phyloP scores from a whole-genome alignment of 2,797 vertebrate species.

The Ispidina lecontei region DNA sequence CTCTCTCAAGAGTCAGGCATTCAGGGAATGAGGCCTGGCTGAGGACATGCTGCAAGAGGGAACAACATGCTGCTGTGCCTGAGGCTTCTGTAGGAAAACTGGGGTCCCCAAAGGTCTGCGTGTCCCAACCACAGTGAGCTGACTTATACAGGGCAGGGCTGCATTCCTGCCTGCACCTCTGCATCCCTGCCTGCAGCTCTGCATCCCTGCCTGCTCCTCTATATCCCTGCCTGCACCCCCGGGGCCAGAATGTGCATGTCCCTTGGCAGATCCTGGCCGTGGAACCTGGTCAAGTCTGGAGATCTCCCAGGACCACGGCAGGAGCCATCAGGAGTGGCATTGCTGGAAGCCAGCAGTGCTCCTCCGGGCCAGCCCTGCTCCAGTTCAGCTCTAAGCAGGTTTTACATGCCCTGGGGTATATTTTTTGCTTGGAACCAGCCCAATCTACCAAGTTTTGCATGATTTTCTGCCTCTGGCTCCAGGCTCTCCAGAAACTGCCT shows the following conservation, averaged over 20 bases:
- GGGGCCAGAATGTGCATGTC: neutral
- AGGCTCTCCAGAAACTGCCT: neutral
- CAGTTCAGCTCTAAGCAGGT: neutral
- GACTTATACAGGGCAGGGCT: neutral
- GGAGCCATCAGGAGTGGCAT: neutral
- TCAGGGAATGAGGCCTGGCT: neutral
- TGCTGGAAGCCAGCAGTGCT: accelerated
- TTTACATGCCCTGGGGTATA: neutral
- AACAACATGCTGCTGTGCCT: accelerated
- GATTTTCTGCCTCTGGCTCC: neutral
- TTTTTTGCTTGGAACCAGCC: neutral
- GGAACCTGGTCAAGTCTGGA: neutral
- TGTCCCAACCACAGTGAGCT: neutral
- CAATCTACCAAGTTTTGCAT: neutral
- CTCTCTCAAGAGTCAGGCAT: accelerated
- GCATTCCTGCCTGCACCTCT: neutral
- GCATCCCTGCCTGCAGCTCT: neutral
- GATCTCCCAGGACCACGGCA: accelerated
- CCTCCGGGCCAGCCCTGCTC: neutral
- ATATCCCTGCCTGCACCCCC: too few relatives aligned
- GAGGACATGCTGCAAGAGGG: neutral
- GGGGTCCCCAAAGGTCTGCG: neutral
- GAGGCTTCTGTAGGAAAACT: accelerated
- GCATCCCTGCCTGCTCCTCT: too few relatives aligned
- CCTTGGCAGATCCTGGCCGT: neutral